phyloP scores from a whole-genome alignment of 2,888 invertebrate species.

The Melolontha melolontha region DNA sequence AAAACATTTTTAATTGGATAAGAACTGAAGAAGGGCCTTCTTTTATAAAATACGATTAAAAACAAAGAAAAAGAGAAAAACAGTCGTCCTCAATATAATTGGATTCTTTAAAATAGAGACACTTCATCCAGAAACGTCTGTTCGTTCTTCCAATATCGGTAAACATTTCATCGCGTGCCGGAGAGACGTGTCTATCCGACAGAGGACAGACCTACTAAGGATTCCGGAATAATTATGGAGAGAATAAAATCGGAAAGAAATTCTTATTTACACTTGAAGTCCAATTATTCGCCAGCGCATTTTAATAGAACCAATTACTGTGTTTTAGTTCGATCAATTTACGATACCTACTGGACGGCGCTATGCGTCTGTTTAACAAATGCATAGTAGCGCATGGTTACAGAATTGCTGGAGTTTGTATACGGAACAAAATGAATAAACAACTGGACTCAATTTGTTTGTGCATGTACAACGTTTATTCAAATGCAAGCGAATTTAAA shows the following conservation, averaged over 20 bases:
- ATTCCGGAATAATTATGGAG: slow-evolving; percentile 18
- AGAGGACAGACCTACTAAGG: background rate
- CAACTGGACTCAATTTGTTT: slow-evolving; percentile 19
- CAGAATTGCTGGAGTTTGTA: background rate
- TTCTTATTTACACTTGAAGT: slow-evolving; percentile 30
- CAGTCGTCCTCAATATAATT: slow-evolving; percentile 3
- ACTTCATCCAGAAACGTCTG: background rate
- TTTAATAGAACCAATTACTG: slow-evolving; percentile 36
- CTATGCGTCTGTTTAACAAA: slow-evolving; percentile 18
- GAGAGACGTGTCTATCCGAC: background rate
- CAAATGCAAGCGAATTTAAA: slow-evolving; percentile 29
- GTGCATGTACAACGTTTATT: slow-evolving; percentile 17
- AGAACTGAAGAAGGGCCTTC: background rate
- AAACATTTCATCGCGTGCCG: slow-evolving; percentile 11
- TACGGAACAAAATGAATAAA: slow-evolving; percentile 12
- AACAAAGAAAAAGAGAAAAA: slow-evolving; percentile 3
- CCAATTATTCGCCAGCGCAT: slow-evolving; percentile 28
- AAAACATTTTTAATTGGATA: too few species aligned
- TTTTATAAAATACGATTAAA: background rate
- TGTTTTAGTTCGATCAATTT: slow-evolving; percentile 18
- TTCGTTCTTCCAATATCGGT: background rate
- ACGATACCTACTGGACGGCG: slow-evolving; percentile 11
- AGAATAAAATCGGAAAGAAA: slow-evolving; percentile 19
- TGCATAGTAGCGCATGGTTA: background rate
- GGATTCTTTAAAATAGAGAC: slow-evolving; percentile 13